Evolutionary conservation across 2,888 invertebrate species (phyloP).

Genomic region (Luperina testacea): DNA sequence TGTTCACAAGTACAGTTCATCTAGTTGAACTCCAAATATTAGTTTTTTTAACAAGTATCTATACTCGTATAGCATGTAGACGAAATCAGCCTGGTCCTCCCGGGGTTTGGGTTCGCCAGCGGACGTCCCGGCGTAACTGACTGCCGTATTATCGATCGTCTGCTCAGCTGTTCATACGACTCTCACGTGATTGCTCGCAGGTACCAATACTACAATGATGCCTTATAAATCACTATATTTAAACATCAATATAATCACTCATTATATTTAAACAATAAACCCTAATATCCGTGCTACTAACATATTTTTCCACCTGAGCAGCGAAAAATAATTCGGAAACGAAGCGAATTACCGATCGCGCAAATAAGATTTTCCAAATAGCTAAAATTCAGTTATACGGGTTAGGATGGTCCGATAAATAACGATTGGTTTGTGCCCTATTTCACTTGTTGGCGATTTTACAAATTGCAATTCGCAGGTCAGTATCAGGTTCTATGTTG

Average conservation of each 20-base stretch:
- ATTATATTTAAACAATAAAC: neutral
- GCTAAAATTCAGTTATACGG: constrained; percentile 14
- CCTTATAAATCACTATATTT: neutral
- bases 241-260: neutral
- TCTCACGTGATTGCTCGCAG: neutral
- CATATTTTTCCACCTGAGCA: neutral
- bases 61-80: neutral
- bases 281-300: neutral
- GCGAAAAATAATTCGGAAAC: neutral
- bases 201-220: neutral
- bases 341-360: constrained; percentile 11
- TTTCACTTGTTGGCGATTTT: constrained; percentile 10
- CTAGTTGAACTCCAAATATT: neutral
- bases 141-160: neutral
- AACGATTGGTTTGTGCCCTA: constrained; percentile 2
- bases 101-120: neutral
- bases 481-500: neutral
- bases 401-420: constrained; percentile 6
- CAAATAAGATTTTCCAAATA: constrained; percentile 22
- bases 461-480: neutral
- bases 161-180: too few relatives aligned
- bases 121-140: neutral
- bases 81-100: neutral
- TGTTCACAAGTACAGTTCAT: neutral
- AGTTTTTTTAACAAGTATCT: neutral